A percentile compares a stretch with the other conserved stretches of the same genome.
phyloP scores from a whole-genome alignment of 2,113 vertebrate species.

The Climacteris rufus region DNA sequence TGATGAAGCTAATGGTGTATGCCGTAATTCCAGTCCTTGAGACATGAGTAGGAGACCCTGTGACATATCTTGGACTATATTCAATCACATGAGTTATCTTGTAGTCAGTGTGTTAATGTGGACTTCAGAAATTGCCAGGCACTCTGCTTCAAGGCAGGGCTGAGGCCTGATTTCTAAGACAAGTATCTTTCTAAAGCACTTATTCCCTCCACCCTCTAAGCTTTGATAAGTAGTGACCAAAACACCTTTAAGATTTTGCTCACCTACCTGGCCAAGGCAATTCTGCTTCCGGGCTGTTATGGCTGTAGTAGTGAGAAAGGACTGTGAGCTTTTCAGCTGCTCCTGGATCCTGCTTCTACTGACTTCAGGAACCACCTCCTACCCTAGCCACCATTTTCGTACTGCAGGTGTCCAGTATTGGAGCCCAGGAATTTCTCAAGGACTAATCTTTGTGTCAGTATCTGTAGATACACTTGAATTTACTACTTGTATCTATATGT shows the following conservation, averaged over 20 bases:
- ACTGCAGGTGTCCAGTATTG: rapidly evolving
- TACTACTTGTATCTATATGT: neutral
- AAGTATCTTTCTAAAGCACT: neutral
- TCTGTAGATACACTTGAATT: neutral
- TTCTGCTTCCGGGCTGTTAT: neutral
- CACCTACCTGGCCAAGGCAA: neutral
- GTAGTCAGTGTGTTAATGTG: neutral
- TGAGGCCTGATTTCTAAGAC: neutral
- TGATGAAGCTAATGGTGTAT: neutral
- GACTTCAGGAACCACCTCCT: neutral
- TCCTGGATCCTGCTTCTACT: neutral
- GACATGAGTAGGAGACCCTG: neutral
- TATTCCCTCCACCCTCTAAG: neutral
- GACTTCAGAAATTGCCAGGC: neutral
- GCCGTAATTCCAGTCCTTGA: neutral
- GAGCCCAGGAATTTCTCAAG: neutral
- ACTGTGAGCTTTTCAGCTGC: neutral
- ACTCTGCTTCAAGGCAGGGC: neutral
- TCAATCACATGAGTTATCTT: neutral
- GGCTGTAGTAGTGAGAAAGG: neutral
- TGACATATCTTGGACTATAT: neutral
- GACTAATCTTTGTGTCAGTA: neutral
- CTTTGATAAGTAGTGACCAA: neutral
- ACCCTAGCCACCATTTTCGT: neutral
- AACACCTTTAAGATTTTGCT: neutral